Percentiles rank a stretch among this genome's conserved stretches.
phyloP scores from a whole-genome alignment of 2,888 invertebrate genomes.

The Linyphia triangularis region DNA sequence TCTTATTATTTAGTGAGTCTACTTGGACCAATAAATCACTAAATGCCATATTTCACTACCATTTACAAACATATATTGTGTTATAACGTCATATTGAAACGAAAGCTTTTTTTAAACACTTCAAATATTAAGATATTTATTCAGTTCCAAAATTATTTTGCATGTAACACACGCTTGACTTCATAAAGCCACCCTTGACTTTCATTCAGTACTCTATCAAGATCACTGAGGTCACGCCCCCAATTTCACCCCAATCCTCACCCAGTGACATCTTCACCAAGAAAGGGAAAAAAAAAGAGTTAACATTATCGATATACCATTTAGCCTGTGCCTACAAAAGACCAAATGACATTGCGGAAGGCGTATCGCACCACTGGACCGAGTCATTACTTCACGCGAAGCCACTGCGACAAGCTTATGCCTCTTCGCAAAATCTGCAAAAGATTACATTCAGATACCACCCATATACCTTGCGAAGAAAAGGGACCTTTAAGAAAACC shows the following conservation, averaged over 20 bases:
- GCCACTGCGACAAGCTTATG: not conserved
- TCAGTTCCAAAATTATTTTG: too few relatives aligned
- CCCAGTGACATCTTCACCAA: slow-evolving; percentile 36
- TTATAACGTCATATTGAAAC: too few relatives aligned
- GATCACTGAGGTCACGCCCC: not conserved
- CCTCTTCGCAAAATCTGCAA: not conserved
- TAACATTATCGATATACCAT: not conserved
- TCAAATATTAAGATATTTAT: too few relatives aligned
- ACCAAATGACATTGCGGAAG: slow-evolving; percentile 48
- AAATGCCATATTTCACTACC: too few relatives aligned
- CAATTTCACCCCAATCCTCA: slow-evolving; percentile 3
- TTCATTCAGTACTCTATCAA: not conserved
- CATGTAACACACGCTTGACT: too few relatives aligned
- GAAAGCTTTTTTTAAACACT: too few relatives aligned
- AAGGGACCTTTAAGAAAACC: not conserved
- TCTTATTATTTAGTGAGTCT: too few relatives aligned
- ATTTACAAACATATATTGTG: too few relatives aligned
- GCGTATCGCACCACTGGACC: slow-evolving; percentile 52
- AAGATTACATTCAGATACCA: too few relatives aligned
- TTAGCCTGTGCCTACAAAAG: not conserved
- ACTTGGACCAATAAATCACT: too few relatives aligned
- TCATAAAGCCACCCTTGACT: not conserved
- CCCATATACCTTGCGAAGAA: too few relatives aligned
- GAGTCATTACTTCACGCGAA: slow-evolving; percentile 13
- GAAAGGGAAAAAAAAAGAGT: not conserved